Base-by-base conservation (phyloP, 2,888 invertebrate species). In the Drosophila prostipennis region DNA sequence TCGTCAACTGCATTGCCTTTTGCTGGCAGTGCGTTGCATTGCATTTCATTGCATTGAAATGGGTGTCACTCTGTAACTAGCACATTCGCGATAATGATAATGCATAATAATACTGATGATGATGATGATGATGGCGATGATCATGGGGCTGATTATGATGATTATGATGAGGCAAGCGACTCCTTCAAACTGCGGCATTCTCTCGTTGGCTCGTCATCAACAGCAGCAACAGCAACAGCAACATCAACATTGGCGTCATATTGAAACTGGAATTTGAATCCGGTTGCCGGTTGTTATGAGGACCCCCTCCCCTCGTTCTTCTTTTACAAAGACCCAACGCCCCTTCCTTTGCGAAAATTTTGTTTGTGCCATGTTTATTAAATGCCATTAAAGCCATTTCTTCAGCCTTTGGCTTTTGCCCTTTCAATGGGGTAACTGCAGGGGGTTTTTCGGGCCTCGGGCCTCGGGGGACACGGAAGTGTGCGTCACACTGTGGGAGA, bases 61-160 rank as follows among this genome's bases (percentile, higher is more conserved):
- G 74, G 81, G 79, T 87, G 80, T 84, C 84, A 76, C 65, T 67
- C 84, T 80, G 87, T 70, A 86, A 78, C 87, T 83, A 75, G 84
- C 72, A 76, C 87, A 80, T 70, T 74, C 71, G 68, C 77, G 75
- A 70, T 70, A 76, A 76, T 83, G 80, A 67, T 63, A 70, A 78
- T 55, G 69, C 69, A 68, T 64, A 63, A 63, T 63, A 48, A 46
- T 70, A 53, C 67, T 67, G 74, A 61, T 67, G 63, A 63, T 65
- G 59, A 54, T 63, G 19, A 19, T 19, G 19, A 19, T 19, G 19
- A 51, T 65, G 60, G 48, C 7, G 42, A 11, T 5, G 51, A 82
- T 51, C 34, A 36, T 32, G n/a, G 34, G 34, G 34, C 40, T 43
- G 32, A 73, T 56, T 29, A 48, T 69, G 68, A 73, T 81, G 73